Percentiles rank a stretch among this genome's conserved stretches.
phyloP scores from a whole-genome alignment of 2,888 invertebrate species.

The Perdita meconis region DNA sequence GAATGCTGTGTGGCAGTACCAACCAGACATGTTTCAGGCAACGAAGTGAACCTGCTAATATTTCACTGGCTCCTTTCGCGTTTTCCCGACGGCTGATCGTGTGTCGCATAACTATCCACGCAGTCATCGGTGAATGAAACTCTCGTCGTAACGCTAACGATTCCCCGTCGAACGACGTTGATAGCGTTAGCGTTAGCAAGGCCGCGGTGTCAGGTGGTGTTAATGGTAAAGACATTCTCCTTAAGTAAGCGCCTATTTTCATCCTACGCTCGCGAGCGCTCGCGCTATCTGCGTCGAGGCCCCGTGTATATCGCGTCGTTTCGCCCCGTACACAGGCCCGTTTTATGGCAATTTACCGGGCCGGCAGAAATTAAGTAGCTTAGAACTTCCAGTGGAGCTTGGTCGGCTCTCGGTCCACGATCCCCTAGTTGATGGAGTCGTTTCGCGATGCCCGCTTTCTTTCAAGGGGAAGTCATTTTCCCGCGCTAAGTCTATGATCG shows the following conservation, averaged over 20 bases:
- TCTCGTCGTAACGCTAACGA: constrained; percentile 42
- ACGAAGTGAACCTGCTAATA: neutral
- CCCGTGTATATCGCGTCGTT: constrained; percentile 5
- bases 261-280: constrained; percentile 23
- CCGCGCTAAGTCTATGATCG: constrained; percentile 9
- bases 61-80: neutral
- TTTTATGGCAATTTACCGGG: constrained; percentile 2
- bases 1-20: too few species aligned
- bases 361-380: constrained; percentile 30
- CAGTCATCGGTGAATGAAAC: constrained; percentile 22
- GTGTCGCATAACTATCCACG: neutral
- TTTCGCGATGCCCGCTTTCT: neutral
- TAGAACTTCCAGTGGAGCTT: constrained; percentile 5
- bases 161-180: constrained; percentile 29
- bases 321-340: neutral
- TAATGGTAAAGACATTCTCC: constrained; percentile 52
- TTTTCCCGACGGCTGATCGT: neutral
- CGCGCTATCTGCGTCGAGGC: constrained; percentile 24
- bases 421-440: neutral
- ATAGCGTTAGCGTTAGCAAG: constrained; percentile 43
- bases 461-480: neutral
- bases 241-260: constrained; percentile 52
- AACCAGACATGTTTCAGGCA: too few species aligned
- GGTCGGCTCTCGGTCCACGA: neutral
- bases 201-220: constrained; percentile 48